Conservation (phyloP, 2,113 vertebrate genomes). For the Scolopax mira region DNA sequence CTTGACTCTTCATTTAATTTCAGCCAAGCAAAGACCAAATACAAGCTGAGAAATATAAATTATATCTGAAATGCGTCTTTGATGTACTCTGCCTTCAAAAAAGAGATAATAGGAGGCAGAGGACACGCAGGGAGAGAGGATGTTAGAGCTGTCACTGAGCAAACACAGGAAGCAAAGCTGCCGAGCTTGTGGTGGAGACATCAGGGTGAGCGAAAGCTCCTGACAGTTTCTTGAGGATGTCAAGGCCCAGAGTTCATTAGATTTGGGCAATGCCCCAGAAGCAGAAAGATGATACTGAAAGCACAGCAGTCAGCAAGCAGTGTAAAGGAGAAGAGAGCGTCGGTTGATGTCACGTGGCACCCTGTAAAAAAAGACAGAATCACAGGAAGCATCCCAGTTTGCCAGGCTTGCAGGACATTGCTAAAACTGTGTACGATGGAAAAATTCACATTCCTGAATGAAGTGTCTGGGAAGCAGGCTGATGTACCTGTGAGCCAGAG, state of each 20-base stretch:
- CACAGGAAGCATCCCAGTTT: neutral
- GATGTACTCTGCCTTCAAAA: neutral
- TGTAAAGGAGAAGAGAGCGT: neutral
- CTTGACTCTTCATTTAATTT: neutral
- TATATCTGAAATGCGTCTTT: neutral
- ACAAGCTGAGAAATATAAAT: neutral
- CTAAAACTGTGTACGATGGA: neutral
- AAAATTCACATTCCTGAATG: neutral
- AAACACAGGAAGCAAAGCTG: neutral
- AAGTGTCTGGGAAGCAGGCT: neutral
- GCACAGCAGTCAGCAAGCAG: neutral
- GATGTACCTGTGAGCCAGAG: neutral
- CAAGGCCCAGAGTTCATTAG: neutral
- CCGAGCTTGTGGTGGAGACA: neutral
- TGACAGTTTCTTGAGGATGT: neutral
- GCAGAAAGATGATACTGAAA: neutral
- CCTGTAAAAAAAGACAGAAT: neutral
- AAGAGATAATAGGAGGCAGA: neutral
- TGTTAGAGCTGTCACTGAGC: neutral
- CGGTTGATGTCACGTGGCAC: neutral
- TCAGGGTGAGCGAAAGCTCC: neutral
- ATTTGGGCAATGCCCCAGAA: neutral
- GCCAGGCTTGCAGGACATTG: fast-evolving
- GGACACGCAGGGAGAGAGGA: neutral
- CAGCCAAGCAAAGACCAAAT: neutral